These are phyloP conservation scores for Pogonomyrmex californicus DNA, from an alignment of 1,140 invertebrate genomes.

Conservation along the genomic window DNA sequence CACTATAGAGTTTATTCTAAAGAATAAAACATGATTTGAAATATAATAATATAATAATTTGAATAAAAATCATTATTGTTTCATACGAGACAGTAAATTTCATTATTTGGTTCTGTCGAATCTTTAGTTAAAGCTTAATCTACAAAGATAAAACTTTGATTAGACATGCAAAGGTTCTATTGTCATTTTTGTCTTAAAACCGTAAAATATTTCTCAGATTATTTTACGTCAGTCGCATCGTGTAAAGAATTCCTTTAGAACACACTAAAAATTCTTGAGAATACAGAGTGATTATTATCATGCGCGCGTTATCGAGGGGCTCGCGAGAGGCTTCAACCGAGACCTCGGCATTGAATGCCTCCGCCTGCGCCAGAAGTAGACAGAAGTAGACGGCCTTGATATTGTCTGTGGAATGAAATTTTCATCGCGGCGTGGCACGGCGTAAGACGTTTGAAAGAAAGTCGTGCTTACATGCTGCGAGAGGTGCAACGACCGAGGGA, in stretches of 20 bases:
- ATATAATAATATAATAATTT: background rate
- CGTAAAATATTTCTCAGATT: background rate
- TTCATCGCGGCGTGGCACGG: slow-evolving; percentile 43
- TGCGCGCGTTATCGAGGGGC: background rate
- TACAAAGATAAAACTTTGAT: background rate
- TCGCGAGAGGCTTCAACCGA: background rate
- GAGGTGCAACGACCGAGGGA: slow-evolving; percentile 68
- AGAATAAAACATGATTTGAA: too few relatives aligned
- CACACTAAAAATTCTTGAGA: background rate
- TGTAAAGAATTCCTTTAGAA: background rate
- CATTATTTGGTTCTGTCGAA: background rate
- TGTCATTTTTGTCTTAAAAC: slow-evolving; percentile 1
- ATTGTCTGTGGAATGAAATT: slow-evolving; percentile 48
- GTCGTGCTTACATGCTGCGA: slow-evolving; percentile 67
- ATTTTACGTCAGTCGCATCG: background rate
- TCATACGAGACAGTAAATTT: background rate
- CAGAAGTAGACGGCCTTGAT: slow-evolving; percentile 59
- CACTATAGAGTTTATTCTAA: background rate
- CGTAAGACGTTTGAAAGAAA: slow-evolving; percentile 72
- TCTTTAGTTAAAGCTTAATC: background rate
- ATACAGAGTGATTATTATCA: background rate
- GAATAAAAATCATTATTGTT: background rate
- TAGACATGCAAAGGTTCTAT: background rate
- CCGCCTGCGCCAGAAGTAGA: slow-evolving; percentile 39
- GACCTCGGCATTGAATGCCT: slow-evolving; percentile 10